Base-by-base conservation (phyloP, 2,888 invertebrate species). In the Stratiomys singularior region DNA sequence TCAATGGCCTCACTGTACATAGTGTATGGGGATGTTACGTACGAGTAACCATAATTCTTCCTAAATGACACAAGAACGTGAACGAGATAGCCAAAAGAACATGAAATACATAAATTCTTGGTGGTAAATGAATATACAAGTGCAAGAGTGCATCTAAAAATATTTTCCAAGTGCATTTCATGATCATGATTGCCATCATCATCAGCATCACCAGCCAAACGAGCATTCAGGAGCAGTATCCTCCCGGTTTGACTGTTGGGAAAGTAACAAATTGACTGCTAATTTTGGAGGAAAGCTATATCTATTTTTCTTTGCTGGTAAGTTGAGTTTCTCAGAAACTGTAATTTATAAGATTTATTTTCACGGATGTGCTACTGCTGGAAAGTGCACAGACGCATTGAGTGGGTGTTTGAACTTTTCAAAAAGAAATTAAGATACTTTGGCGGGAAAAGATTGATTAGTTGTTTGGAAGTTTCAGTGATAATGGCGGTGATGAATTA, bases 181-280 rank as follows among this genome's bases (percentile, higher is more conserved):
- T 30, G 30, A 64, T 64, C 28, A 30, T 64, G 64, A 64, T 64
- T 27, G 30, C 30, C 64, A 64, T 27, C 64, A 28, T 37, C 37
- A 37, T 37, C 37, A 3, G 3, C 37, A 9, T 37, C 37, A 37
- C 37, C 37, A 37, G 3, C 3, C 28, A 9, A 25, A 64, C n/a
- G n/a, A 60, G 64, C 64, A 23, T 64, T 9, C 9, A 3, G 5
- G 3, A 9, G 3, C 37, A 5, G 37, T 9, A 3, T 37, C 5
- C 37, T 37, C 37, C 37, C 37, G 37, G 37, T 37, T 37, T 30
- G 30, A n/a, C 64, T 25, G 25, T 21, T 21, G 30, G 60, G 30
- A 64, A 64, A 28, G 64, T 64, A 64, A 64, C 64, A 64, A 64
- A 64, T 64, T 30, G 64, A 64, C 64, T 64, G 64, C 64, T 64